Evolutionary conservation across 2,888 invertebrate species (phyloP).

Genomic region (Anoplius nigerrimus): DNA sequence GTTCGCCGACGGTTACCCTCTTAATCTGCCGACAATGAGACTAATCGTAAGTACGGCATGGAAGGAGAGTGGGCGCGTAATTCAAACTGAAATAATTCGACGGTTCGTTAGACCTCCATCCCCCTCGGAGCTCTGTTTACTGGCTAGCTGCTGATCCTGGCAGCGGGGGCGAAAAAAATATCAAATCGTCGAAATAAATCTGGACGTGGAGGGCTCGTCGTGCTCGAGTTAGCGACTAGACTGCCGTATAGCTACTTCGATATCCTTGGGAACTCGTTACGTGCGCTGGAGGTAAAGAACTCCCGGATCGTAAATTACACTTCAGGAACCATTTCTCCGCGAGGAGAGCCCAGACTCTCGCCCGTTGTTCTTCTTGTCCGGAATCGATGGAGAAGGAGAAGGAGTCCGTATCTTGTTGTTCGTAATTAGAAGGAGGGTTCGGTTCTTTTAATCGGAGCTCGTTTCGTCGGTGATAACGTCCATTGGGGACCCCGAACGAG

Average conservation of each 20-base stretch:
- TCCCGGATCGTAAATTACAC: slow-evolving; percentile 41
- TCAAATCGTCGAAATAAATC: too few relatives aligned
- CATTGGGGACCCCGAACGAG: slow-evolving; percentile 20
- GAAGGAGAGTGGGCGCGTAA: too few relatives aligned
- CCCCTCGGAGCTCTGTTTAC: too few relatives aligned
- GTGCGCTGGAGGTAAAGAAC: slow-evolving; percentile 30
- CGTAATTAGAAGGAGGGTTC: slow-evolving; percentile 39
- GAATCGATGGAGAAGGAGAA: slow-evolving; percentile 14
- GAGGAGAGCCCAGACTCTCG: slow-evolving; percentile 16
- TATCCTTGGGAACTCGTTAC: slow-evolving; percentile 47
- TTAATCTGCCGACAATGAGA: too few relatives aligned
- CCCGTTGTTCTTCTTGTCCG: slow-evolving; percentile 10
- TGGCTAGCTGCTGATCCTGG: too few relatives aligned
- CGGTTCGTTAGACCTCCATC: too few relatives aligned
- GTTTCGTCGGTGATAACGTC: slow-evolving; percentile 32
- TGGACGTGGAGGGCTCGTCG: too few relatives aligned
- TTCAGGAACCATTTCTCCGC: slow-evolving; percentile 34
- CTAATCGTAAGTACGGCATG: too few relatives aligned
- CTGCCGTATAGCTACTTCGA: slow-evolving; percentile 7
- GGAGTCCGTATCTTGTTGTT: slow-evolving; percentile 24
- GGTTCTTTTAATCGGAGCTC: slow-evolving; percentile 39
- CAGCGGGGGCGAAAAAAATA: too few relatives aligned
- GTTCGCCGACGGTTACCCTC: background rate
- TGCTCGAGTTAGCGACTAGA: background rate
- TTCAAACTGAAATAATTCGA: too few relatives aligned